These are phyloP conservation scores for Apaloderma vittatum DNA, from an alignment of 2,113 vertebrate species.

Conservation along the genomic window DNA sequence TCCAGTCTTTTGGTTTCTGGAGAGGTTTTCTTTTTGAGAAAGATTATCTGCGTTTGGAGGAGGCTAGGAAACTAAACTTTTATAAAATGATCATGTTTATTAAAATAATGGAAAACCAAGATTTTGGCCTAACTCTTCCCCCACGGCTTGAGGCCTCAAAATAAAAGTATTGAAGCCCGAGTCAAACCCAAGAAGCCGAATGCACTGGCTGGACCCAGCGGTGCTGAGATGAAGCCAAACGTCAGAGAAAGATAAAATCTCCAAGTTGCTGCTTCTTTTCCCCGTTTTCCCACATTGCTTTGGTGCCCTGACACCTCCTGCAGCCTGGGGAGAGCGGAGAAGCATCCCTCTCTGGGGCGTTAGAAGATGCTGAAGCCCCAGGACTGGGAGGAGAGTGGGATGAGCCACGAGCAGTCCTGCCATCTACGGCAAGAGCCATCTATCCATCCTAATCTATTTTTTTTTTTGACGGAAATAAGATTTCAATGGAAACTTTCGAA, in stretches of 20 bases:
- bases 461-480: background rate
- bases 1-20: background rate
- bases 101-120: background rate
- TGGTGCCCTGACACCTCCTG: fast-evolving
- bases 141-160: background rate
- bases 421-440: background rate
- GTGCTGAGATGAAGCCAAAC: background rate
- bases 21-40: background rate
- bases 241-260: background rate
- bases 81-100: background rate
- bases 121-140: background rate
- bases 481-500: background rate
- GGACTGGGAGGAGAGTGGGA: fast-evolving
- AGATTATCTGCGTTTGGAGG: background rate
- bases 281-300: fast-evolving
- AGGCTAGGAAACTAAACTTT: background rate
- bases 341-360: background rate
- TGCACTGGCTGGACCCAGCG: background rate
- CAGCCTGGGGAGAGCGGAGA: background rate
- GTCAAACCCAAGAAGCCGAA: background rate
- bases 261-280: background rate
- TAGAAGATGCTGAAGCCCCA: background rate
- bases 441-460: background rate
- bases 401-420: background rate
- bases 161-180: background rate